Base-by-base conservation (phyloP, 2,113 vertebrate genomes). In the Pollimyrus isidori region DNA sequence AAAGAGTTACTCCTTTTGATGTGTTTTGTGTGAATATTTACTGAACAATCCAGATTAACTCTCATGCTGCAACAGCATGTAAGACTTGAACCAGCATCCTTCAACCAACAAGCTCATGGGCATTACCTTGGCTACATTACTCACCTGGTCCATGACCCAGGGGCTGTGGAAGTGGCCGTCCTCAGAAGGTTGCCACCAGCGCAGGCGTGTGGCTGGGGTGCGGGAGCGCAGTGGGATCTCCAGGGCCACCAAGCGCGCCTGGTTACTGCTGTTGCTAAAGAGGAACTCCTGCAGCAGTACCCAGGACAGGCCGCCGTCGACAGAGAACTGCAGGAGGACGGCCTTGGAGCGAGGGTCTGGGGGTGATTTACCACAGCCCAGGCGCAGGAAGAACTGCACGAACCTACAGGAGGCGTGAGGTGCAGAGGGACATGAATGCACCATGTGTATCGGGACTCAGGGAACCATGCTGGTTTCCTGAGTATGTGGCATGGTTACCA, bases 181-280 rank as follows among this genome's bases (percentile, higher is more conserved):
- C 83, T 98, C 98, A 0, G 98, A 99, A 0, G 98, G 98, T 0
- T 99, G 98, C 98, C 98, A 99, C 98, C 98, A 99, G 91, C 97
- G 97, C 15, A 99, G 96, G 3, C 97, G 97, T 0, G 98, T 97
- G 86, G 97, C 96, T 11, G 94, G 45, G 0, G 97, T 97, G 3
- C 97, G 97, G 6, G 98, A 97, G 85, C 97, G 97, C 92, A 98
- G 87, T 0, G 98, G 98, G 89, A 99, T 97, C 92, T 99, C 97
- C 92, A 99, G 93, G 65, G 98, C 98, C 1, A 99, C 96, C 92
- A 99, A 96, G 4, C 98, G 96, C 91, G 97, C 98, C 90, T 99
- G 96, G 0, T 99, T 99, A 94, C 98, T 99, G 90, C 94, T 98
- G 93, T 99, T 99, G 88, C 97, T 99, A 94, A 99, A 99, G 46